Evolutionary conservation across 2,888 invertebrate species (phyloP).

Genomic region (Drosophila rubida): DNA sequence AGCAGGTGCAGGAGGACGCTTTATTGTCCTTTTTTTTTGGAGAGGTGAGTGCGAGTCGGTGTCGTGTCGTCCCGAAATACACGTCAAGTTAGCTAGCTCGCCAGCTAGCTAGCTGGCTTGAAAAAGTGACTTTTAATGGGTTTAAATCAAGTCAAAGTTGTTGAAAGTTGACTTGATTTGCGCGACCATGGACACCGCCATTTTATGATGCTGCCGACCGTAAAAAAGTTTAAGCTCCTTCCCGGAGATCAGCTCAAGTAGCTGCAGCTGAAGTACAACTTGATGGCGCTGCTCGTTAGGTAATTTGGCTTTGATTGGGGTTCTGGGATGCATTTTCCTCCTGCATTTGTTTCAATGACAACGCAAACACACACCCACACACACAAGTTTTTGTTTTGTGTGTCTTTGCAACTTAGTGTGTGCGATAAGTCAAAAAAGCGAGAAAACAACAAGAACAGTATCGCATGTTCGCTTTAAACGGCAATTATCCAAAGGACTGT

Average conservation of each 20-base stretch:
- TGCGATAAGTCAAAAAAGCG: constrained; percentile 28
- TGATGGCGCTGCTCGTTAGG: constrained; percentile 74
- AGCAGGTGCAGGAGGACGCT: constrained; percentile 45
- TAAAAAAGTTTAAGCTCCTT: constrained; percentile 63
- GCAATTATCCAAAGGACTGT: constrained; percentile 61
- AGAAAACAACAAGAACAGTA: constrained; percentile 2
- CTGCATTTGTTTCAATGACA: constrained; percentile 80
- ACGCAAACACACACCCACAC: too few species aligned
- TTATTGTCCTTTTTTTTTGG: constrained; percentile 43
- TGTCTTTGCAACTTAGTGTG: constrained; percentile 1
- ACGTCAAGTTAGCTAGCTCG: constrained; percentile 42
- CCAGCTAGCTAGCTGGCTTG: too few species aligned
- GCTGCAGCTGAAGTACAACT: constrained; percentile 43
- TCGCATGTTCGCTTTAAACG: constrained; percentile 52
- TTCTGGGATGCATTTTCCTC: constrained; percentile 68
- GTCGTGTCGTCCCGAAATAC: constrained; percentile 28
- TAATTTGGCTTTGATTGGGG: constrained; percentile 78
- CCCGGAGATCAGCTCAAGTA: constrained; percentile 70
- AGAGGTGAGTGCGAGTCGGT: constrained; percentile 59
- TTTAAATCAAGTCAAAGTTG: constrained; percentile 82
- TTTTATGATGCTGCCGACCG: constrained; percentile 69
- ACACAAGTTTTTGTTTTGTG: constrained; percentile 36
- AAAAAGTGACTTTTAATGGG: constrained; percentile 83
- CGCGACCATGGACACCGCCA: constrained; percentile 42
- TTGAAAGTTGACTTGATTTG: constrained; percentile 79